Conservation (phyloP, 2,797 vertebrate species). For the Channallabes apus region DNA sequence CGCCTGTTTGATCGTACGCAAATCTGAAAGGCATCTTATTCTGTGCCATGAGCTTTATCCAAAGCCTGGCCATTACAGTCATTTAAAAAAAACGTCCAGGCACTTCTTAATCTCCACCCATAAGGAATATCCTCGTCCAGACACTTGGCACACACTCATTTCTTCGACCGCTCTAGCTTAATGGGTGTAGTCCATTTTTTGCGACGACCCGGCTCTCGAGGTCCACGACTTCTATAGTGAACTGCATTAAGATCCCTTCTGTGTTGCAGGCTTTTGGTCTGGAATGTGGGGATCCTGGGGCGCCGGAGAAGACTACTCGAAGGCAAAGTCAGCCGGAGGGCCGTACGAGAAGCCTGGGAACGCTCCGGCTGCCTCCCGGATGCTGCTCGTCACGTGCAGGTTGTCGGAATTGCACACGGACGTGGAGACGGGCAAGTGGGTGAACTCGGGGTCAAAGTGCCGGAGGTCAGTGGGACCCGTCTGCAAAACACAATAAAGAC, state of each 20-base stretch:
- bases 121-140: slow-evolving; percentile 29
- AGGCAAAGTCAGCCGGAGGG: slow-evolving; percentile 66
- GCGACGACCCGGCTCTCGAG: not conserved
- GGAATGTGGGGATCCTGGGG: slow-evolving; percentile 3
- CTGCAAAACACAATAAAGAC: slow-evolving; percentile 59
- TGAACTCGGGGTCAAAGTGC: slow-evolving; percentile 83
- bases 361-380: slow-evolving; percentile 75
- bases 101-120: slow-evolving; percentile 65
- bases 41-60: slow-evolving; percentile 30
- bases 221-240: not conserved
- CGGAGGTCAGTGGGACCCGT: slow-evolving; percentile 76
- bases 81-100: slow-evolving; percentile 62
- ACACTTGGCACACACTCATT: slow-evolving; percentile 66
- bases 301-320: slow-evolving; percentile 63
- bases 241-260: slow-evolving; percentile 41
- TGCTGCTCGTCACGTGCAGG: slow-evolving; percentile 70
- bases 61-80: slow-evolving; percentile 35
- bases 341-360: slow-evolving; percentile 82
- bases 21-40: slow-evolving; percentile 58
- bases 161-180: slow-evolving; percentile 30
- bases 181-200: slow-evolving; percentile 25
- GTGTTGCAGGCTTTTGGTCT: slow-evolving; percentile 9
- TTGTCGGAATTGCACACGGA: slow-evolving; percentile 73
- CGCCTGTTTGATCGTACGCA: slow-evolving; percentile 49
- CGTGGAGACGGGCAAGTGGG: slow-evolving; percentile 75